Evolutionary conservation across 2,888 invertebrate genomes (phyloP), one percentile per base, ranked within the genome.

Genomic region (Aelia acuminata): DNA sequence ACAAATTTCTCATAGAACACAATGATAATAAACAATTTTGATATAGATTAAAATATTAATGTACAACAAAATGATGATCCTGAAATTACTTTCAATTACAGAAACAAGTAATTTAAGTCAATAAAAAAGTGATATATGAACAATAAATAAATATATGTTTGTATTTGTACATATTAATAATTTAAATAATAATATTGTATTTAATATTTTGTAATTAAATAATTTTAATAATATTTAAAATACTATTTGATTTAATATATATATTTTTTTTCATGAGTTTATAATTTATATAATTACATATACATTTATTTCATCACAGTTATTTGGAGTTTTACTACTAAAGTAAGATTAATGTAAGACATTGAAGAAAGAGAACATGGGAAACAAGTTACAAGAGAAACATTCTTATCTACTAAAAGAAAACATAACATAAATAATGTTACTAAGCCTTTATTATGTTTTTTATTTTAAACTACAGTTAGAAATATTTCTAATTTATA

Each of bases 401-500:
- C 0, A 53, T 53, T 53, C 20, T 20, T 50, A 50, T 50, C 10
- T 26, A 57, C 57, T 26, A 57, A 57, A 57, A 26, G 13, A 57
- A 57, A 57, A 13, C 2, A 22, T 53, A 57, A 57, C n/a, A 57
- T 57, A 57, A 63, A 13, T 35, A 18, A 63, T 31, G 4, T 63
- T 15, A 63, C 15, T 31, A 18, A 18, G 63, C 15, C 31, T 63
- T 31, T 63, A 63, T 53, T 5, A 10, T n/a, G n/a, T n/a, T 31
- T n/a, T 63, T n/a, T 18, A 4, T 63, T 31, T 63, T 63, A 5
- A 63, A 63, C 57, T 57, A 57, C 3, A 13, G 57, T 13, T 57
- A 31, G 18, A 31, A 63, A 80, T 43, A 43, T 43, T 80, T 22
- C 80, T 80, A 80, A 80, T 80, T 39, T 80, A 80, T 80, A 43